Percentiles rank a stretch among this genome's conserved stretches.
Evolutionary conservation across 2,113 vertebrate genomes (phyloP).

Genomic region (Corvus moneduloides): DNA sequence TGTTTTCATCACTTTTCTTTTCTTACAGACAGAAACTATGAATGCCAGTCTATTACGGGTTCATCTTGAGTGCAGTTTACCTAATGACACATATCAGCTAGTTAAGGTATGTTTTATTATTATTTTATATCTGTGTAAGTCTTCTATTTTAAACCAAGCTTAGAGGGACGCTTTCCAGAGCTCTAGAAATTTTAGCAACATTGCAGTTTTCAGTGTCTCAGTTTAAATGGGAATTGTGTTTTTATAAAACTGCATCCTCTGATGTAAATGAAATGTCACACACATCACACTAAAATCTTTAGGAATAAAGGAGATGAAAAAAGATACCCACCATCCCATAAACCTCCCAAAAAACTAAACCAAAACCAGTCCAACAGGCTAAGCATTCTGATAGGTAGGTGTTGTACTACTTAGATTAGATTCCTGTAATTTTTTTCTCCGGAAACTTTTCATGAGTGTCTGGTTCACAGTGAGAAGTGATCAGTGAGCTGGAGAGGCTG

Average conservation of each 20-base stretch:
- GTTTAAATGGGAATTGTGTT: neutral
- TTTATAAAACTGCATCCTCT: neutral
- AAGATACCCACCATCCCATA: neutral
- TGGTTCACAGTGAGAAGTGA: neutral
- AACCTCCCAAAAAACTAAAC: neutral
- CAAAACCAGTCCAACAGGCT: neutral
- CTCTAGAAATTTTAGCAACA: neutral
- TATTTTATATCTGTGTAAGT: neutral
- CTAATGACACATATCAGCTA: slow-evolving; percentile 78
- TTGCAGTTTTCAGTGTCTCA: neutral
- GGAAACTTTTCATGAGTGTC: neutral
- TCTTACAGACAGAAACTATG: slow-evolving; percentile 84
- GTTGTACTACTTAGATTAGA: neutral
- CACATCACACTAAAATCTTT: neutral
- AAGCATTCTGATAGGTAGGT: neutral
- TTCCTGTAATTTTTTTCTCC: neutral
- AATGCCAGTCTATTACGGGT: slow-evolving; percentile 89
- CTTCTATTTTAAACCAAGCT: neutral
- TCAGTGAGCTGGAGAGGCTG: neutral
- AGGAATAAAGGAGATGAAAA: neutral
- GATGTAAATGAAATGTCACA: neutral
- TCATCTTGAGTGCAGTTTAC: slow-evolving; percentile 88
- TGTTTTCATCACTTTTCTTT: neutral
- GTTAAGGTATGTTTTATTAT: slow-evolving; percentile 78
- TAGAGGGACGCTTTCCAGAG: neutral